These are phyloP conservation scores for Copsychus sechellarum DNA, from an alignment of 2,113 vertebrate genomes.

Conservation along the genomic window DNA sequence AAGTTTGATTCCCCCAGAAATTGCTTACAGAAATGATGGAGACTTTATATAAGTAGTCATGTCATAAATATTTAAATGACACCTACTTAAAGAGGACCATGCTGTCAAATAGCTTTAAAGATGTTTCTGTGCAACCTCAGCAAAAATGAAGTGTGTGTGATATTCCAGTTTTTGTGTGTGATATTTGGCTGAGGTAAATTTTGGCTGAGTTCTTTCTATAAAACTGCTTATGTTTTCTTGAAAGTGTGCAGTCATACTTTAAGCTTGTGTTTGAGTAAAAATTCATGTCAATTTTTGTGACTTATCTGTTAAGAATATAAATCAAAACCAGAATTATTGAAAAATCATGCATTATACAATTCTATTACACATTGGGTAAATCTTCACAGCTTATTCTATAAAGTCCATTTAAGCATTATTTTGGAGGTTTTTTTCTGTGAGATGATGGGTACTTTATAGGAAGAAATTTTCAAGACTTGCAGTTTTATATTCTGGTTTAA, in stretches of 20 bases:
- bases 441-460: background rate
- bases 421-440: background rate
- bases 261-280: background rate
- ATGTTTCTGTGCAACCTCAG: background rate
- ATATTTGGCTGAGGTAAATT: background rate
- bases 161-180: background rate
- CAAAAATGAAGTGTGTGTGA: background rate
- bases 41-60: background rate
- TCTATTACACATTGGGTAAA: background rate
- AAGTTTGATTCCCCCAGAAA: background rate
- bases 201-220: background rate
- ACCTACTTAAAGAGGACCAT: background rate
- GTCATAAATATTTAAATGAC: conserved; percentile 26
- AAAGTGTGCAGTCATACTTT: background rate
- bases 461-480: background rate
- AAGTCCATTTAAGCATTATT: background rate
- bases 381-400: background rate
- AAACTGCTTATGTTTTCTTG: background rate
- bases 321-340: background rate
- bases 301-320: background rate
- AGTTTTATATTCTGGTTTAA: background rate
- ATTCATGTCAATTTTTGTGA: background rate
- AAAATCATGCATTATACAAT: background rate
- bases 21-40: background rate
- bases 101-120: background rate